Base-by-base conservation (phyloP, 2,113 vertebrate species). In the Equus quagga region DNA sequence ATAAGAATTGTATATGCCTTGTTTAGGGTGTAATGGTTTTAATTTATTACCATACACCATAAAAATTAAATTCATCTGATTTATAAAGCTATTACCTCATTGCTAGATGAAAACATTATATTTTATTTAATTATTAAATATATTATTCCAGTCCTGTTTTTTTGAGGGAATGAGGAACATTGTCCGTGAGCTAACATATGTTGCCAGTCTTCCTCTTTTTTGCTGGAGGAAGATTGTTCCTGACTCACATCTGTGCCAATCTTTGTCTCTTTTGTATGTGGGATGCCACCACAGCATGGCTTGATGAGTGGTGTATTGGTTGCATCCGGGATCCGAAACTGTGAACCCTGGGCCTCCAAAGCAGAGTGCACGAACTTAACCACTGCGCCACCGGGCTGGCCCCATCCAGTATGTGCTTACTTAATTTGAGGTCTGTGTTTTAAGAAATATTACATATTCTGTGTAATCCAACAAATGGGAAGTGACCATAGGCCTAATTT, bases 401-500 rank as follows among this genome's bases (percentile, higher is more conserved):
- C 36, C 36, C 36, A 41, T 41, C 36, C 36, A 41, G 36, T 41
- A n/a, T 73, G 58, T 87, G 31, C 60, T 76, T 95, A n/a, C 24
- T 95, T 91, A 69, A 84, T 15, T 88, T 73, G 14, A 94, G 86
- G 41, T 95, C 87, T 51, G 4, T 84, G 3, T 79, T 92, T 73
- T 89, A 94, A 91, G 17, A 26, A 82, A 76, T 91, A 88, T 92
- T 93, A 58, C 26, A 67, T 91, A 75, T 72, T 95, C 11, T 81
- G 1, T 93, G 60, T 85, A 86, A 93, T 64, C 10, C 28, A 91
- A 78, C 64, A 56, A 75, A 78, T 89, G 2, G 21, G 18, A 84
- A 93, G n/a, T 93, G 46, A 44, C 6, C 51, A 31, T 60, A 67
- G 46, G 46, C 78, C 44, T 79, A 58, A 83, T 94, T 94, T 96